Conservation (phyloP, 2,888 invertebrate species). For the Theretra japonica region DNA sequence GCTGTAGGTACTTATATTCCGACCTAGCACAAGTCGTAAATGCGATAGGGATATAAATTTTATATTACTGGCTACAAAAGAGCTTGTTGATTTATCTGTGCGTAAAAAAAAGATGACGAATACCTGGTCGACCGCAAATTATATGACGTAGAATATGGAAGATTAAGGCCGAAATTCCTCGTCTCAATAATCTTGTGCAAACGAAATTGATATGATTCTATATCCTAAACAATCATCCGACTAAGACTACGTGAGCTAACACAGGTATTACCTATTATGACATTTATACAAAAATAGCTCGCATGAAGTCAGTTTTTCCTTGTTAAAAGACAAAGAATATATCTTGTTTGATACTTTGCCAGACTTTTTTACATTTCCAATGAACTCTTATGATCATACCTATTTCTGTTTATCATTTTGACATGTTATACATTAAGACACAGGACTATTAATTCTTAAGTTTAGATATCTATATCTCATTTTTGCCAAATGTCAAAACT, state of each 20-base stretch:
- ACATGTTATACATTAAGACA: not conserved
- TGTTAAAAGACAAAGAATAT: not conserved
- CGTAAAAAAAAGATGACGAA: not conserved
- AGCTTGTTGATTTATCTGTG: not conserved
- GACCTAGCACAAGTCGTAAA: not conserved
- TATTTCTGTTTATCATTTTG: not conserved
- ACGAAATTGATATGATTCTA: too few species aligned
- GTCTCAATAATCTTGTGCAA: too few species aligned
- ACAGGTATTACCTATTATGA: not conserved
- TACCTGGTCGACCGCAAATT: too few species aligned
- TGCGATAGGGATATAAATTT: not conserved
- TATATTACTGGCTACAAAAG: not conserved
- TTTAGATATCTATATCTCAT: too few species aligned
- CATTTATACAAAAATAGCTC: conserved; percentile 1
- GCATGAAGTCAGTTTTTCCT: not conserved
- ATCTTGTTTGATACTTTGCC: conserved; percentile 2
- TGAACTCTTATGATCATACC: not conserved
- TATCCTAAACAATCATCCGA: too few species aligned
- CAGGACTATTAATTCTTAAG: not conserved
- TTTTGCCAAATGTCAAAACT: too few species aligned
- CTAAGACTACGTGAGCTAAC: not conserved
- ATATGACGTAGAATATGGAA: too few species aligned
- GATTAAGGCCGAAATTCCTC: too few species aligned
- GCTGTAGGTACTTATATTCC: not conserved
- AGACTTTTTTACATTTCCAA: conserved; percentile 4